Conservation (phyloP, 1,140 invertebrate genomes). For the Aculops lycopersici region DNA sequence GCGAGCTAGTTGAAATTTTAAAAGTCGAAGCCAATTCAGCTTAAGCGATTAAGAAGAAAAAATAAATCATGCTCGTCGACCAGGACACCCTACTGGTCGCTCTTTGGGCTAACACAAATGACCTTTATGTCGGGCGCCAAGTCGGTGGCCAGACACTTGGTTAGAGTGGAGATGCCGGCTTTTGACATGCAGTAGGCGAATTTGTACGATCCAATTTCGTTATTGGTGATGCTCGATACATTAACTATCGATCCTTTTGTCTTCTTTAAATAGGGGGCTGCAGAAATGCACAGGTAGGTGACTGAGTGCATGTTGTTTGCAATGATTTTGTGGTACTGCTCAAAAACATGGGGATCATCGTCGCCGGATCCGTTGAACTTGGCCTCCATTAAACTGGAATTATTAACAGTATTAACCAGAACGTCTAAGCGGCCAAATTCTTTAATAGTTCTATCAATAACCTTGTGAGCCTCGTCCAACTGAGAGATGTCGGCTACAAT, state of each 20-base stretch:
- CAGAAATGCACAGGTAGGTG: not conserved
- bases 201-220: not conserved
- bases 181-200: conserved; percentile 16
- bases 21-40: too few relatives aligned
- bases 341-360: not conserved
- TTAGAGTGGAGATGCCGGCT: conserved; percentile 16
- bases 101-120: conserved; percentile 15
- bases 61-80: too few relatives aligned
- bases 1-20: too few relatives aligned
- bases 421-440: not conserved
- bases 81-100: too few relatives aligned
- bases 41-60: too few relatives aligned
- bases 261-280: not conserved
- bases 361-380: not conserved
- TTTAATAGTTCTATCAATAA: not conserved
- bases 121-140: conserved; percentile 16
- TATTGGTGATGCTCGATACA: not conserved
- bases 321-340: not conserved
- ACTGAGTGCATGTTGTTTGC: not conserved
- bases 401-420: not conserved
- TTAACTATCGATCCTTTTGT: not conserved
- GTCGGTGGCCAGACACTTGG: conserved; percentile 16
- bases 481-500: not conserved
- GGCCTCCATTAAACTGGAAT: not conserved
- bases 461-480: not conserved